Evolutionary conservation across 2,888 invertebrate genomes (phyloP), one percentile per base, ranked within the genome.

Genomic region (Drosophila hawaiiensis): DNA sequence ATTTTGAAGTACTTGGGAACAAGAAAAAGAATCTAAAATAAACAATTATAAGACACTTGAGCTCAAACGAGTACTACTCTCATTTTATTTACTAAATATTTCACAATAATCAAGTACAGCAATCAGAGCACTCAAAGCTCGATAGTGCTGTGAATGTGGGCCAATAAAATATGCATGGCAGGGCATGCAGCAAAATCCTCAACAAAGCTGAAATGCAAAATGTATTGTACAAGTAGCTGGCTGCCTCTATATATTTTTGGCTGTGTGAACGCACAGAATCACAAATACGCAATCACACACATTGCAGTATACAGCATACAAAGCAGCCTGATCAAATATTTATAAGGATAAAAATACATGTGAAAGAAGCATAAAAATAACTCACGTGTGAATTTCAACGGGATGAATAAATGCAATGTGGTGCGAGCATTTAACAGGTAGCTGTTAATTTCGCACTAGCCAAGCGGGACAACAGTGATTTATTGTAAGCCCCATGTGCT

Each of bases 141-240:
- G 55, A 58, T 10, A 4, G 14, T 31, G 16, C 28, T 50, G 31
- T 37, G 39, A 66, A 50, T 55, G 47, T 74, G 29, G 3, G 0
- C 39, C 49, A 55, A 74, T 83, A 63, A 83, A 83, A 83, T 67
- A 83, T 81, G 73, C 69, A 83, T 73, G 77, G 58, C 70, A 63
- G 56, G 41, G 59, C 64, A 54, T 49, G 54, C 68, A 63, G 49
- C 37, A 49, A 75, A 83, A 80, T 82, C 81, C 67, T 66, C 47
- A 58, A 58, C 75, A 83, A 83, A 83, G 77, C 83, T 82, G 83
- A 82, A 82, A 81, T 72, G 68, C 78, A 74, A 76, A 75, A 72
- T 71, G 68, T 63, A 69, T 73, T 68, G 61, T 70, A 41, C 58
- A 58, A 33, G 22, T 39, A 12, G n/a, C 35, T 54, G n/a, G 16